Conservation (phyloP, 2,113 vertebrate genomes). For the Paedocypris sp. region DNA sequence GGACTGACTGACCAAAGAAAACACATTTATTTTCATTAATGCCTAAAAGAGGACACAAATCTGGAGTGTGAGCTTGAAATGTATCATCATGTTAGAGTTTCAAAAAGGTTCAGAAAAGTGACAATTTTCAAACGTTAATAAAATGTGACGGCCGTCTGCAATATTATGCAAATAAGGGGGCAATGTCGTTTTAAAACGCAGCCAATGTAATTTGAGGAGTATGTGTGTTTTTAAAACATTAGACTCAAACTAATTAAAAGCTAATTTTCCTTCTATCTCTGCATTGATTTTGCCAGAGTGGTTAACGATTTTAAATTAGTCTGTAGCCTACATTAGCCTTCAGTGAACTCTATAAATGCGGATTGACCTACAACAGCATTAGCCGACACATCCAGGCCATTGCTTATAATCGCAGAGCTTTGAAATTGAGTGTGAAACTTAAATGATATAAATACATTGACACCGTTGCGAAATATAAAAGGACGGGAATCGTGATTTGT, state of each 20-base stretch:
- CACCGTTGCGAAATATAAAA: no score
- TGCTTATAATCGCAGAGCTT: not conserved
- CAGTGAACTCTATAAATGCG: conserved; percentile 11
- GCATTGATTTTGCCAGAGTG: conserved; percentile 14
- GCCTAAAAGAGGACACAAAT: conserved; percentile 43
- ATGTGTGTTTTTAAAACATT: not conserved
- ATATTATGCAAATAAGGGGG: no score
- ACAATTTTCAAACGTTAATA: no score
- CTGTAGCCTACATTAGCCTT: conserved; percentile 11
- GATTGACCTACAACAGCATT: conserved; percentile 20
- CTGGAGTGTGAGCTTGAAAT: not conserved
- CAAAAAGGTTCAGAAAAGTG: not conserved
- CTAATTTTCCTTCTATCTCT: not conserved
- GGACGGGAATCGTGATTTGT: no score
- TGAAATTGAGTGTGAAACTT: not conserved
- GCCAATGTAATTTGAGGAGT: not conserved
- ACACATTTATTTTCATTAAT: conserved; percentile 51
- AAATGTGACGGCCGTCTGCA: no score
- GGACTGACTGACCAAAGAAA: conserved; percentile 48
- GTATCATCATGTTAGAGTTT: not conserved
- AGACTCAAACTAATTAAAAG: conserved; percentile 5
- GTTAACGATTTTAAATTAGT: conserved; percentile 21
- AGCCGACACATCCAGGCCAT: not conserved
- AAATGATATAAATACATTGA: not conserved
- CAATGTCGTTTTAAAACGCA: not conserved